Conservation (phyloP, 2,797 vertebrate species). For the Argentina silus region DNA sequence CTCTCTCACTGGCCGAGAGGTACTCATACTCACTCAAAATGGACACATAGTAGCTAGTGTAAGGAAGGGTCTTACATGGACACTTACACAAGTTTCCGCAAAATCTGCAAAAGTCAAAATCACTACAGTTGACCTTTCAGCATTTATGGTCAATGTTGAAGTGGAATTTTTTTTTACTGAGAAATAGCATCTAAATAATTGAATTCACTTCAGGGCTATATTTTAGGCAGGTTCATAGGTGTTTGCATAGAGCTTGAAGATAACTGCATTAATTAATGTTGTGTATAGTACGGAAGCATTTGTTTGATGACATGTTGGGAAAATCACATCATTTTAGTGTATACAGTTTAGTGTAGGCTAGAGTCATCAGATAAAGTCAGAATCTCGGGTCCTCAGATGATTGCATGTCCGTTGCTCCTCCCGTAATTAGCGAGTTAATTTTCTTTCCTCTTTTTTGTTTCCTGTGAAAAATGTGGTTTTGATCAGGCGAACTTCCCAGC, state of each 20-base stretch:
- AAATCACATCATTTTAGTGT: background rate
- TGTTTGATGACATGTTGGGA: background rate
- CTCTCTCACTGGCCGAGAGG: too few relatives aligned
- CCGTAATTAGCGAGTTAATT: background rate
- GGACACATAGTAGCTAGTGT: too few relatives aligned
- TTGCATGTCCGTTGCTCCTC: background rate
- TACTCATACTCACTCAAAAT: too few relatives aligned
- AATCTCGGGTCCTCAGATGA: background rate
- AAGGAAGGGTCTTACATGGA: too few relatives aligned
- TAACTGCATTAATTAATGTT: background rate
- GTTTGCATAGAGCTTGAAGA: background rate
- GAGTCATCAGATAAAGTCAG: background rate
- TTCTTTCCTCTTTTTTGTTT: background rate
- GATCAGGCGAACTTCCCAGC: background rate
- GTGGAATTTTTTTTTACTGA: too few relatives aligned
- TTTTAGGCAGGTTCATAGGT: background rate
- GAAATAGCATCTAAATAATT: too few relatives aligned
- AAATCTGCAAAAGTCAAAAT: too few relatives aligned
- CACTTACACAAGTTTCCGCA: too few relatives aligned
- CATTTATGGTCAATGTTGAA: too few relatives aligned
- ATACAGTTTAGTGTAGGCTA: background rate
- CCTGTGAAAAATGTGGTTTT: constrained; percentile 10
- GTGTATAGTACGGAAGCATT: background rate
- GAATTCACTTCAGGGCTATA: background rate
- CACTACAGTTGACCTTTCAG: too few relatives aligned